phyloP scores from a whole-genome alignment of 2,888 invertebrate species.

The Watsonalla cultraria region DNA sequence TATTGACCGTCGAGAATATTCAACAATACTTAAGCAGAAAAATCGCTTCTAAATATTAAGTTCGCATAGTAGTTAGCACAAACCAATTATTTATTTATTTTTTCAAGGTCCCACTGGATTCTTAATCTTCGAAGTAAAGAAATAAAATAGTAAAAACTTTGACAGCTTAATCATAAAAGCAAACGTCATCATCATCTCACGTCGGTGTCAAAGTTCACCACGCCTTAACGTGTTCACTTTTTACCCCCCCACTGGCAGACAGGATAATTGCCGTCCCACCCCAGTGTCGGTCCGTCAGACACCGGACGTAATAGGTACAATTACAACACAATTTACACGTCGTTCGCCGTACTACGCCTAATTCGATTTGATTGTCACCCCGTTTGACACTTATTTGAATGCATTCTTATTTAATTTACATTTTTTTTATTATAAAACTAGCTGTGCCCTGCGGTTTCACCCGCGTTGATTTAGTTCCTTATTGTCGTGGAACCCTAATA shows the following conservation, averaged over 20 bases:
- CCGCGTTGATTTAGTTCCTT: too few relatives aligned
- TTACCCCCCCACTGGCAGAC: slow-evolving; percentile 28
- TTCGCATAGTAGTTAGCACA: too few relatives aligned
- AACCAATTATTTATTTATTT: too few relatives aligned
- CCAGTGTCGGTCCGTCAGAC: slow-evolving; percentile 22
- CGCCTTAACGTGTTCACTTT: slow-evolving; percentile 9
- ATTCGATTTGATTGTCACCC: slow-evolving; percentile 67
- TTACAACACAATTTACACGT: slow-evolving; percentile 61
- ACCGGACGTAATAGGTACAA: slow-evolving; percentile 46
- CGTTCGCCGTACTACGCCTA: slow-evolving; percentile 46
- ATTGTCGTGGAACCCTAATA: too few relatives aligned
- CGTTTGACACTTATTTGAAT: slow-evolving; percentile 57
- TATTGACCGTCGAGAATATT: too few relatives aligned
- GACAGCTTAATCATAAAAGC: neutral
- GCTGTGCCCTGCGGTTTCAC: too few relatives aligned
- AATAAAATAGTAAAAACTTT: neutral
- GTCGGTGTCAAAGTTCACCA: slow-evolving; percentile 32
- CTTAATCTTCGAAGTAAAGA: too few relatives aligned
- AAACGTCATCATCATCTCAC: slow-evolving; percentile 11
- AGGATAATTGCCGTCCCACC: slow-evolving; percentile 41
- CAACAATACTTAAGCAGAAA: too few relatives aligned
- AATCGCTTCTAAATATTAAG: too few relatives aligned
- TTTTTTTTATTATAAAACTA: slow-evolving; percentile 10
- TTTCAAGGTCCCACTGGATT: neutral
- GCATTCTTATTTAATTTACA: slow-evolving; percentile 23